Evolutionary conservation across 2,888 invertebrate genomes (phyloP).

Genomic region (Limnephilus lunatus): DNA sequence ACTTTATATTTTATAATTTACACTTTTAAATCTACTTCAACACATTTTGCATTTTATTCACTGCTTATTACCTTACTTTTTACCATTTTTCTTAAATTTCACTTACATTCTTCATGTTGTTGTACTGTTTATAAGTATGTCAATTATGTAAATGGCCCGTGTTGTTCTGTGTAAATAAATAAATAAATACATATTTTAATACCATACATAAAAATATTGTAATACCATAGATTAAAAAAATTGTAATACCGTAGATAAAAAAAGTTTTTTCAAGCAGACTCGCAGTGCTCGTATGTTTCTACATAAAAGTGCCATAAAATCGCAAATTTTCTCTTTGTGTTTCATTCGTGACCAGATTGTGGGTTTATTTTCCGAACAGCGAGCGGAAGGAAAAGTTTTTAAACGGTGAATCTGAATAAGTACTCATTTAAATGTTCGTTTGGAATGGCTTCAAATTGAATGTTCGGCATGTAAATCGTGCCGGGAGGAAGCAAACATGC

Average conservation of each 20-base stretch:
- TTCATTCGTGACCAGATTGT: background rate
- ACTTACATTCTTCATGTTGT: no score
- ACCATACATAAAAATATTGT: no score
- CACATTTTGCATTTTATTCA: no score
- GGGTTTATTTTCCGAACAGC: background rate
- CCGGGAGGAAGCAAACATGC: background rate
- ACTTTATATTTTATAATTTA: no score
- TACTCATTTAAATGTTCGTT: constrained; percentile 27
- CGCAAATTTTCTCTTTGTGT: background rate
- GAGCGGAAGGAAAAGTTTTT: constrained; percentile 26
- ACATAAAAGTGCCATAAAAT: background rate
- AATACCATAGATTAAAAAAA: no score
- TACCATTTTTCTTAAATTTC: no score
- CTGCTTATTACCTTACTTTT: no score
- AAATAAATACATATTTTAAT: no score
- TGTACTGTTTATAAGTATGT: no score
- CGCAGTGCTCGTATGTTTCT: background rate
- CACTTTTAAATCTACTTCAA: no score
- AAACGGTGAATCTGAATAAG: constrained; percentile 15
- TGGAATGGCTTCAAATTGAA: constrained; percentile 24
- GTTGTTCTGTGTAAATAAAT: no score
- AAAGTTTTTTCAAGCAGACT: background rate
- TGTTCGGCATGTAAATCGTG: constrained; percentile 31
- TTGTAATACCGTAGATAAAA: background rate
- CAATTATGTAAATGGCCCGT: no score